Conservation (phyloP, 1,140 invertebrate species). For the Thaumatotibia leucotreta region DNA sequence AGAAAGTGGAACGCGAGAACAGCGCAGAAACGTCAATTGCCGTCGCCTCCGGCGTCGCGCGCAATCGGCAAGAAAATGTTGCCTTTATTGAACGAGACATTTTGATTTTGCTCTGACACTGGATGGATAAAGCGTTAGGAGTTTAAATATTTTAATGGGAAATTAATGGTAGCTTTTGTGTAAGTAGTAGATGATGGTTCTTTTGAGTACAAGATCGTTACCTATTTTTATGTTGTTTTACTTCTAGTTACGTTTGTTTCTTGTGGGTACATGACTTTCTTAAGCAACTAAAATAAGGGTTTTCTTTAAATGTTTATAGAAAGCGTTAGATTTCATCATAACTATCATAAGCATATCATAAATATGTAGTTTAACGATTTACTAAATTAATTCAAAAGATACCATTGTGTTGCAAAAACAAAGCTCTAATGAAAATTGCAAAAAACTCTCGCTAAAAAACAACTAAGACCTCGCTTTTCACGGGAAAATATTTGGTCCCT, state of each 20-base stretch:
- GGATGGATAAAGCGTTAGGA: neutral
- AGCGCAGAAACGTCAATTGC: neutral
- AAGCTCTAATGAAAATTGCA: constrained; percentile 1
- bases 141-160: neutral
- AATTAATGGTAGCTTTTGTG: no score
- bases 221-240: no score
- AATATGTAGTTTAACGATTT: no score
- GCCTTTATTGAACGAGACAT: neutral
- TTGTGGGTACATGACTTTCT: no score
- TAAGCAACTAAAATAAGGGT: no score
- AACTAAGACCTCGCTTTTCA: neutral
- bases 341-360: no score
- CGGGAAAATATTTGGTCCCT: constrained; percentile 18
- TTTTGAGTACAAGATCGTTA: no score
- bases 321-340: no score
- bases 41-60: neutral
- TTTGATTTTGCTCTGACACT: neutral
- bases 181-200: no score
- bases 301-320: no score
- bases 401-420: neutral
- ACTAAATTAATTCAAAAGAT: neutral
- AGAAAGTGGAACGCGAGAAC: neutral
- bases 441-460: neutral
- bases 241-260: no score
- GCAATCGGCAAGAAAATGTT: neutral